Evolutionary conservation across 2,113 vertebrate species (phyloP).

Genomic region (Mastomys natalensis): DNA sequence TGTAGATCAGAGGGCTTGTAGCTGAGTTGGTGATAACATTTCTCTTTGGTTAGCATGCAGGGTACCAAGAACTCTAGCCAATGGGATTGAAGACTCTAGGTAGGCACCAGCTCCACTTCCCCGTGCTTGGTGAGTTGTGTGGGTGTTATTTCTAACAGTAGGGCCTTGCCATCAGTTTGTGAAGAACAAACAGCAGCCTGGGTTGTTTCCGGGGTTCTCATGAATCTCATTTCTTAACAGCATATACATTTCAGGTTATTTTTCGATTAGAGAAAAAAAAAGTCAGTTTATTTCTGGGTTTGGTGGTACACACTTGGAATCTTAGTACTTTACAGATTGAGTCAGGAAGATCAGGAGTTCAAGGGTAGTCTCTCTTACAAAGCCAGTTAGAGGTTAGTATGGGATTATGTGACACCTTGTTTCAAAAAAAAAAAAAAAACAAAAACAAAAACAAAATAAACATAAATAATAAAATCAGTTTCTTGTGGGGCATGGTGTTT

Average conservation of each 20-base stretch:
- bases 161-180: background rate
- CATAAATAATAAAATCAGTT: background rate
- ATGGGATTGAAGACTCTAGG: background rate
- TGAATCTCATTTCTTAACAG: conserved; percentile 4
- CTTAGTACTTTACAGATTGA: background rate
- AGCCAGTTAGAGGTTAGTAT: background rate
- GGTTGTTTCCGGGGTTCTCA: background rate
- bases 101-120: background rate
- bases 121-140: background rate
- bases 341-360: background rate
- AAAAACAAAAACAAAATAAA: background rate
- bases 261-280: conserved; percentile 19
- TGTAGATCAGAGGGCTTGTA: background rate
- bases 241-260: conserved; percentile 42
- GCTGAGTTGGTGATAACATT: background rate
- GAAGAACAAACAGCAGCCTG: background rate
- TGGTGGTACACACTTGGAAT: background rate
- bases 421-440: background rate
- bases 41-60: background rate
- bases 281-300: background rate
- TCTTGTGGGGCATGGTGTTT: background rate
- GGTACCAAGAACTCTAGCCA: background rate
- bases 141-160: background rate
- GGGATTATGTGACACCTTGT: background rate
- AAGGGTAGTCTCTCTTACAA: background rate